phyloP scores from a whole-genome alignment of 2,888 invertebrate species.

The Megalurothrips usitatus region DNA sequence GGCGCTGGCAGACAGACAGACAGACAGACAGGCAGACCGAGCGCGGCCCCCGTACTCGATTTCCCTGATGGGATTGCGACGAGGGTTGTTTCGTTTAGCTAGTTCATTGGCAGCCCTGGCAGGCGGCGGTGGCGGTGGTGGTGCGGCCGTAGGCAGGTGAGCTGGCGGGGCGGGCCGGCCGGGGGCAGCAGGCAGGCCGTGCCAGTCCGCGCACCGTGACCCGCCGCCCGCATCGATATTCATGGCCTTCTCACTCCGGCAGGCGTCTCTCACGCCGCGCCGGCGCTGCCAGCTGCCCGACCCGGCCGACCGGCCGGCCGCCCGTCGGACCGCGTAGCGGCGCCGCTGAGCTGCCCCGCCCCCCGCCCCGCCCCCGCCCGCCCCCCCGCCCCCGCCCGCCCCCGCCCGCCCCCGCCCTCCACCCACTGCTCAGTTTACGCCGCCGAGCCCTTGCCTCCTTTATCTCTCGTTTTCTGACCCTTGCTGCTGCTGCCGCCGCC shows the following conservation, averaged over 20 bases:
- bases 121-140: background rate
- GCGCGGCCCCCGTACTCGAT: background rate
- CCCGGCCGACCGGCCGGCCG: background rate
- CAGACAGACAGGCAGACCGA: background rate
- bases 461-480: background rate
- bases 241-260: background rate
- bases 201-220: no score
- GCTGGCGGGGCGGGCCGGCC: background rate
- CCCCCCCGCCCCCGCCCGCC: no score
- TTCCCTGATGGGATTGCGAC: background rate
- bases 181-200: background rate
- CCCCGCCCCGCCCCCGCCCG: background rate
- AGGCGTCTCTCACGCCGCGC: background rate
- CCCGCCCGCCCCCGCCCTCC: no score
- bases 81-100: background rate
- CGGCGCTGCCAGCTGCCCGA: background rate
- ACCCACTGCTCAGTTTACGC: no score
- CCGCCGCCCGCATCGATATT: slow-evolving; percentile 4
- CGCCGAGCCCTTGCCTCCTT: no score
- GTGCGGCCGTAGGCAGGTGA: background rate
- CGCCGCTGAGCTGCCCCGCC: background rate
- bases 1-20: background rate
- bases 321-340: background rate
- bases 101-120: no score
- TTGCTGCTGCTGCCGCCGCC: background rate